A percentile compares a stretch with the other conserved stretches of the same genome.
These are phyloP conservation scores for Drosophila meridiana DNA, from an alignment of 2,888 invertebrate genomes.

Conservation along the genomic window DNA sequence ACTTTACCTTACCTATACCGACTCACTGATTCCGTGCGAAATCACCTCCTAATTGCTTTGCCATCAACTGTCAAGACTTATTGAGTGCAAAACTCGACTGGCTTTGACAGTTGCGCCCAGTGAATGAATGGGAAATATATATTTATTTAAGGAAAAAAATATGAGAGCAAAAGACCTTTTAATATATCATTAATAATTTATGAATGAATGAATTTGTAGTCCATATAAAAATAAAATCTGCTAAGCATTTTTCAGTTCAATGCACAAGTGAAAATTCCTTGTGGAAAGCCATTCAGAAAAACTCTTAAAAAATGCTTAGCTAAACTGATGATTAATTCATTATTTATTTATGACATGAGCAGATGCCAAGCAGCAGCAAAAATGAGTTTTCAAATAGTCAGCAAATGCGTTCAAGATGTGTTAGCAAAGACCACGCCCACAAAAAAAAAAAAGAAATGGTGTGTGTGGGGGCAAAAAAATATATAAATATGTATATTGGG, in stretches of 20 bases:
- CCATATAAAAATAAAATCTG: conserved; percentile 12
- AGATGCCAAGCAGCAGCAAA: conserved; percentile 44
- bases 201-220: conserved; percentile 55
- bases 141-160: conserved; percentile 16
- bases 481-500: conserved; percentile 11
- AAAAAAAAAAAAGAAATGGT: background rate
- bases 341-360: conserved; percentile 71
- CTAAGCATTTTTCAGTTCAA: conserved; percentile 51
- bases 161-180: conserved; percentile 26
- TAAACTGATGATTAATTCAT: conserved; percentile 77
- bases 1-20: background rate
- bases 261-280: conserved; percentile 64
- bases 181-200: conserved; percentile 77
- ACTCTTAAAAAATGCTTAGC: conserved; percentile 29
- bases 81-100: conserved; percentile 35
- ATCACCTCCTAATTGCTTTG: conserved; percentile 40
- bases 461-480: conserved; percentile 1
- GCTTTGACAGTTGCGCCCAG: conserved; percentile 49
- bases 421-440: conserved; percentile 19
- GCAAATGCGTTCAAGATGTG: conserved; percentile 14
- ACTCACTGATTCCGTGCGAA: background rate
- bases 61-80: conserved; percentile 37
- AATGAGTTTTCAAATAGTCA: conserved; percentile 37
- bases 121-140: conserved; percentile 32
- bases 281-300: conserved; percentile 6